Percentiles rank a stretch among this genome's conserved stretches.
phyloP scores from a whole-genome alignment of 2,113 vertebrate species.

The Periophthalmus modestus region DNA sequence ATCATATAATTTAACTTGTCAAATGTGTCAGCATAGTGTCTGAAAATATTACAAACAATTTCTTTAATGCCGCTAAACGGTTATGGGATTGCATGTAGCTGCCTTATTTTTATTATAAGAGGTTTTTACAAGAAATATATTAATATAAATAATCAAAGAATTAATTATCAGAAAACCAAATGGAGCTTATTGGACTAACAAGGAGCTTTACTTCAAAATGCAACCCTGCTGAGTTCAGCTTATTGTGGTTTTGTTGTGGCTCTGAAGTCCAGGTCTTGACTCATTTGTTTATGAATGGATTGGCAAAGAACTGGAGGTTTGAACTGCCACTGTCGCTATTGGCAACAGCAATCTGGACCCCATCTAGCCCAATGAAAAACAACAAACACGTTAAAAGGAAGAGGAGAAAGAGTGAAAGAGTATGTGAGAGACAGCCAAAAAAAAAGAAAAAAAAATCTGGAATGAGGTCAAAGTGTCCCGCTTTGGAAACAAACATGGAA shows the following conservation, averaged over 20 bases:
- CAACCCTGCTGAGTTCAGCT: conserved; percentile 46
- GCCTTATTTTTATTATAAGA: no score
- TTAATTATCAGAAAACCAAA: not conserved
- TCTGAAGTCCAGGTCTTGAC: conserved; percentile 36
- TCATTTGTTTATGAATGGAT: conserved; percentile 73
- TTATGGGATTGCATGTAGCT: not conserved
- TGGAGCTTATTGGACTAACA: not conserved
- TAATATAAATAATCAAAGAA: not conserved
- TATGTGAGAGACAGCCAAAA: conserved; percentile 43
- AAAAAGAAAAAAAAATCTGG: conserved; percentile 33
- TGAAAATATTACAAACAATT: not conserved
- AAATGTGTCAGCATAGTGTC: not conserved
- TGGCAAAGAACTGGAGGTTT: conserved; percentile 58
- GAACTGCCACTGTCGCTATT: conserved; percentile 68
- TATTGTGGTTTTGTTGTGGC: conserved; percentile 61
- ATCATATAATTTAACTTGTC: no score
- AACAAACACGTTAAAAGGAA: conserved; percentile 67
- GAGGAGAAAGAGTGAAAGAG: conserved; percentile 51
- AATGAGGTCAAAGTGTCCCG: conserved; percentile 50
- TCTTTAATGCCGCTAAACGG: not conserved
- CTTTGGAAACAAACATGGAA: conserved; percentile 68
- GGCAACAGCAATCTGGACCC: conserved; percentile 71
- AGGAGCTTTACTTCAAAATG: conserved; percentile 28
- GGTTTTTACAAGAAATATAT: no score
- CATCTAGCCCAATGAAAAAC: conserved; percentile 65